phyloP scores from a whole-genome alignment of 2,888 invertebrate genomes.

The Encarsia formosa region DNA sequence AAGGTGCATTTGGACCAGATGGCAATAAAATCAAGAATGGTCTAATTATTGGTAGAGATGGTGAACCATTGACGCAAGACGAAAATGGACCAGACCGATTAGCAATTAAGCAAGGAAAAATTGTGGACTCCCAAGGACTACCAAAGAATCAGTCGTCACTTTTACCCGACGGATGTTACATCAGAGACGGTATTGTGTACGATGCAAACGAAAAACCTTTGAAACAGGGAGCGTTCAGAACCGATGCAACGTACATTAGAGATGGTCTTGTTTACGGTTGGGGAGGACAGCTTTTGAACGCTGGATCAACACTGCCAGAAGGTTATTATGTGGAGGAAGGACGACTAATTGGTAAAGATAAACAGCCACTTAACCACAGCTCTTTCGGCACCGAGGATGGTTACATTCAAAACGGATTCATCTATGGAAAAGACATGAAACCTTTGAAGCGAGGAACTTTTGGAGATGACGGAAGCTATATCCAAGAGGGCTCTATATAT shows the following conservation, averaged over 20 bases:
- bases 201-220: constrained; percentile 38
- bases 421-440: constrained; percentile 42
- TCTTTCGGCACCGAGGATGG: constrained; percentile 43
- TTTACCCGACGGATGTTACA: constrained; percentile 45
- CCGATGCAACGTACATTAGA: constrained; percentile 44
- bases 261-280: constrained; percentile 45
- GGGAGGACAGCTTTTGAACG: constrained; percentile 45
- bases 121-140: constrained; percentile 40
- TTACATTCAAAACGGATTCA: constrained; percentile 43
- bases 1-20: constrained; percentile 45
- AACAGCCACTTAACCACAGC: constrained; percentile 42
- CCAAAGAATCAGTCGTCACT: constrained; percentile 42
- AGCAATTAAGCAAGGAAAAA: constrained; percentile 43
- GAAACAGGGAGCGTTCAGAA: constrained; percentile 44
- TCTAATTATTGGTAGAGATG: constrained; percentile 42
- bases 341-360: constrained; percentile 43
- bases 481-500: constrained; percentile 42
- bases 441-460: constrained; percentile 41
- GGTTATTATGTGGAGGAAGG: constrained; percentile 43
- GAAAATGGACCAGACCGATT: constrained; percentile 43
- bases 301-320: constrained; percentile 40
- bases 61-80: constrained; percentile 43
- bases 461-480: constrained; percentile 42
- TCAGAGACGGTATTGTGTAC: constrained; percentile 43
- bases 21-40: constrained; percentile 45